These are phyloP conservation scores for Clostera curtula DNA, from an alignment of 2,888 invertebrate genomes.

Conservation along the genomic window DNA sequence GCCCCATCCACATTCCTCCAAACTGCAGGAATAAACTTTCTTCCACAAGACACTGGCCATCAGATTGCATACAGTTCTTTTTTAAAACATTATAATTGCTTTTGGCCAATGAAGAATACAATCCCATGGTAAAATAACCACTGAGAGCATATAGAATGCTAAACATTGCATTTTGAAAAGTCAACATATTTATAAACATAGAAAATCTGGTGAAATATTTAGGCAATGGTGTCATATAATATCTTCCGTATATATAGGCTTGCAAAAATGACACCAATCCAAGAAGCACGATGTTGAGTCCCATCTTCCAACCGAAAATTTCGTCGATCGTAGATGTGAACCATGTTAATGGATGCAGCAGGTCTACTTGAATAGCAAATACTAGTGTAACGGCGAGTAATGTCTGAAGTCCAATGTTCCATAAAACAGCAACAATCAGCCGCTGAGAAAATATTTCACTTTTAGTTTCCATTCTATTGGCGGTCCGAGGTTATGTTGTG, in stretches of 20 bases:
- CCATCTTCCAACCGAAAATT: slow-evolving; percentile 77
- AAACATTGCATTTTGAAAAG: slow-evolving; percentile 74
- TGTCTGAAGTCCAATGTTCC: slow-evolving; percentile 75
- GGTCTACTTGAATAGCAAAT: slow-evolving; percentile 75
- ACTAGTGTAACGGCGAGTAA: slow-evolving; percentile 65
- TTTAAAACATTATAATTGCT: slow-evolving; percentile 72
- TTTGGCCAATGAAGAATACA: slow-evolving; percentile 79
- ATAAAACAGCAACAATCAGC: slow-evolving; percentile 74
- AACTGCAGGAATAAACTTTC: slow-evolving; percentile 80
- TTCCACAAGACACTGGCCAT: slow-evolving; percentile 77
- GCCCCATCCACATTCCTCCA: slow-evolving; percentile 80
- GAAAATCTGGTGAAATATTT: slow-evolving; percentile 80
- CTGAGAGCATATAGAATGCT: slow-evolving; percentile 75
- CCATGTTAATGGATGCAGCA: slow-evolving; percentile 80
- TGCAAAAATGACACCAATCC: slow-evolving; percentile 78
- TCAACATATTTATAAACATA: slow-evolving; percentile 77
- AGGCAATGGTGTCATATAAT: slow-evolving; percentile 76
- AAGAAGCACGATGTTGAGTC: slow-evolving; percentile 78
- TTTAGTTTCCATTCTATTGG: slow-evolving; percentile 56
- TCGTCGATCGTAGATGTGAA: slow-evolving; percentile 74
- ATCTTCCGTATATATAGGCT: slow-evolving; percentile 82
- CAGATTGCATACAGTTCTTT: slow-evolving; percentile 54
- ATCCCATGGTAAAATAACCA: slow-evolving; percentile 80
- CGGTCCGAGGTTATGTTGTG: slow-evolving; percentile 19
- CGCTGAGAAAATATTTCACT: slow-evolving; percentile 76